These are phyloP conservation scores for Busseola fusca DNA, from an alignment of 2,888 invertebrate species.

Conservation along the genomic window DNA sequence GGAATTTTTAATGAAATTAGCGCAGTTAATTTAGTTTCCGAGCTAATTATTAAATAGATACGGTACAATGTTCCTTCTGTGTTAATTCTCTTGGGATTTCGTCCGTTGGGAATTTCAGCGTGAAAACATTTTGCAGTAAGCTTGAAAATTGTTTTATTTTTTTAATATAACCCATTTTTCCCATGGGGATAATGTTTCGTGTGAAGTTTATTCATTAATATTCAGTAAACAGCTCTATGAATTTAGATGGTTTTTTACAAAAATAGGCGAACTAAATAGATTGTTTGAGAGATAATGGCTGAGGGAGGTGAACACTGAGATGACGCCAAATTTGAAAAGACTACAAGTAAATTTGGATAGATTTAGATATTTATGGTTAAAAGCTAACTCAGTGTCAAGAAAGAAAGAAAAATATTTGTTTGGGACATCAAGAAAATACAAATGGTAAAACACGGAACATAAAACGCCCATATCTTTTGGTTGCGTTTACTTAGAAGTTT, in stretches of 20 bases:
- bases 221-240: neutral
- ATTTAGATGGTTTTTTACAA: neutral
- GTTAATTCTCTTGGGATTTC: conserved; percentile 9
- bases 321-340: neutral
- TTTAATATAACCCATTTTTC: neutral
- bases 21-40: conserved; percentile 13
- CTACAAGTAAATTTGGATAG: neutral
- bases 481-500: no score
- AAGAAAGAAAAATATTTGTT: no score
- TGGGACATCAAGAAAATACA: no score
- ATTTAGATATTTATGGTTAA: neutral
- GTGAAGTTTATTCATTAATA: neutral
- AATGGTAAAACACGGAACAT: no score
- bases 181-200: neutral
- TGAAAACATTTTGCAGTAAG: conserved; percentile 10
- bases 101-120: conserved; percentile 9
- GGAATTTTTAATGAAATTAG: conserved; percentile 24
- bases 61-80: conserved; percentile 15
- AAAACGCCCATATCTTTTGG: no score
- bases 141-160: conserved; percentile 8
- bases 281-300: conserved; percentile 2
- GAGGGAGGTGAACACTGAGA: neutral
- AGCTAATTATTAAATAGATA: conserved; percentile 30
- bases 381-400: neutral
- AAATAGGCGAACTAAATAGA: no score